Evolutionary conservation across 2,888 invertebrate species (phyloP), one percentile per base, ranked within the genome.

Genomic region (Oscheius sp.): DNA sequence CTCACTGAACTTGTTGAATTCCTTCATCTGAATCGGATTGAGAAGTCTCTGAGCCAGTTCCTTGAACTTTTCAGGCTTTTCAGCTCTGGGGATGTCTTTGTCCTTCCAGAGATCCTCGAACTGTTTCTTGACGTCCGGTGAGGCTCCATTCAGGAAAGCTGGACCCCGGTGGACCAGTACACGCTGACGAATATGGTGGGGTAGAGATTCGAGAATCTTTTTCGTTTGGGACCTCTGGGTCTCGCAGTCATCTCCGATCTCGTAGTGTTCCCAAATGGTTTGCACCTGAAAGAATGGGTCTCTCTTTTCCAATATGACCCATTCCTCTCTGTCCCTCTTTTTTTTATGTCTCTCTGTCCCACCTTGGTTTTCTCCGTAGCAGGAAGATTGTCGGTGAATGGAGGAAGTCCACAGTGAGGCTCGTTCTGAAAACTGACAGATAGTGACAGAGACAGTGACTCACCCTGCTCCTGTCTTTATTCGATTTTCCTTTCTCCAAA

Each of bases 101-200:
- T 72, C 53, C 33, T 62, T 72, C 72, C 72, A 72, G 11, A 72
- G 51, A 4, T 60, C 55, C 35, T 72, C 72, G 29, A 72, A 72
- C 33, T 72, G 37, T 13, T 29, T 51, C 21, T 32, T 7, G 21
- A 72, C 72, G 21, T 50, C 60, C 2, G 60, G 42, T 3, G 55
- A 55, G 37, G 72, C 72, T 35, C 62, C 62, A 11, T 62, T 72
- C 50, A 72, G 55, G 48, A 72, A 72, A 21, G 72, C 32, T 7
- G 72, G 72, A 2, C 72, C 72, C 1, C 35, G 37, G 1, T 48
- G 51, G 7, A 37, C 7, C n/a, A 72, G 21, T 4, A 62, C 62
- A 11, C 53, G 62, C 3, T 51, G 60, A 29, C 72, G 60, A 1
- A 72, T 7, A 3, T 72, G 50, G 1, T 62, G 37, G 3, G 50